Evolutionary conservation across 2,888 invertebrate genomes (phyloP).

Genomic region (Eristalinus aeneus): DNA sequence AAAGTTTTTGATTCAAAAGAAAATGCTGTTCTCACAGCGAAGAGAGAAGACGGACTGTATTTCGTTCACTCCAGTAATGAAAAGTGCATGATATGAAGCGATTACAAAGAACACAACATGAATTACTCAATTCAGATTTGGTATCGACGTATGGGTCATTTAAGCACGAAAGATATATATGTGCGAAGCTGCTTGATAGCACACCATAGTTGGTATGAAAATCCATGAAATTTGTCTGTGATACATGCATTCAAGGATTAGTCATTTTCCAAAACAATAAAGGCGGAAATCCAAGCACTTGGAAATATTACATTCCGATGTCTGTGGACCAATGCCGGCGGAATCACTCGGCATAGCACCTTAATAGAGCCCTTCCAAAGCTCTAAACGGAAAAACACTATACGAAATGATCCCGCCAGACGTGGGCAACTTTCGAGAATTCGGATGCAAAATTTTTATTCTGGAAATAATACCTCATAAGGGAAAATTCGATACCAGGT

Average conservation of each 20-base stretch:
- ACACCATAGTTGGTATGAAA: not conserved
- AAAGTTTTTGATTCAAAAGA: not conserved
- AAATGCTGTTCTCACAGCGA: not conserved
- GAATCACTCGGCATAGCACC: slow-evolving; percentile 70
- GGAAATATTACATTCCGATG: slow-evolving; percentile 73
- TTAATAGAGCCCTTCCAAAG: not conserved
- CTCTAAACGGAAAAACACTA: too few relatives aligned
- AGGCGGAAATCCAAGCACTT: too few relatives aligned
- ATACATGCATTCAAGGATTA: too few relatives aligned
- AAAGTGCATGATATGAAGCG: not conserved
- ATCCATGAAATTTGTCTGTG: too few relatives aligned
- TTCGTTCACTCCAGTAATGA: not conserved
- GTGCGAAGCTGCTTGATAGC: not conserved
- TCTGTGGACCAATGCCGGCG: slow-evolving; percentile 77
- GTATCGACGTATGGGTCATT: not conserved
- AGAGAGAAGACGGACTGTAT: not conserved
- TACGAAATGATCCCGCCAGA: not conserved
- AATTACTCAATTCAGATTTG: not conserved
- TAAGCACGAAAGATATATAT: not conserved
- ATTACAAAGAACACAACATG: not conserved
- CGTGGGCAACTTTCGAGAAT: not conserved
- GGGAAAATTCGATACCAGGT: not conserved
- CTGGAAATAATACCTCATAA: not conserved
- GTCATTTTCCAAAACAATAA: too few relatives aligned
- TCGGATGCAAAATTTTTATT: not conserved